Evolutionary conservation across 2,888 invertebrate species (phyloP).

Genomic region (Latrodectus hesperus): DNA sequence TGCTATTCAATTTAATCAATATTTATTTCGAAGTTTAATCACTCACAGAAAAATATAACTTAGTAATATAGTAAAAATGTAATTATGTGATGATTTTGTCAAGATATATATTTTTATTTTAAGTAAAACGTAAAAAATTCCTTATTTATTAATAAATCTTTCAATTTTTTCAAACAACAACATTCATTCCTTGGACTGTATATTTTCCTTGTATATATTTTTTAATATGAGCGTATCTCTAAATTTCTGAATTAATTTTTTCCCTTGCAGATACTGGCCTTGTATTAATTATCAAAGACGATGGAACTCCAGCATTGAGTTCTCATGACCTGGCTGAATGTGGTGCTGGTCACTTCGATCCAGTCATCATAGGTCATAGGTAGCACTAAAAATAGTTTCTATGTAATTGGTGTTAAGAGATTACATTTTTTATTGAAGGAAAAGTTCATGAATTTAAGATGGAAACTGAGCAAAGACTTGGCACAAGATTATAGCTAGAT

Average conservation of each 20-base stretch:
- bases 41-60: no score
- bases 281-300: conserved; percentile 91
- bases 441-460: not conserved
- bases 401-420: conserved; percentile 25
- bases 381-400: conserved; percentile 52
- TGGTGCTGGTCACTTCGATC: conserved; percentile 63
- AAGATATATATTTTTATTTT: no score
- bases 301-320: conserved; percentile 90
- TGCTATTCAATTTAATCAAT: no score
- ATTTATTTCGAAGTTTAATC: no score
- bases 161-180: no score
- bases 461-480: not conserved
- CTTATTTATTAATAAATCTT: no score
- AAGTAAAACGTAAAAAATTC: no score
- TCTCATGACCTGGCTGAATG: conserved; percentile 79
- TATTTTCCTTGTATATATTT: not conserved
- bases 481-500: not conserved
- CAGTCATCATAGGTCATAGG: conserved; percentile 57
- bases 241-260: conserved; percentile 41
- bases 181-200: no score
- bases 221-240: not conserved
- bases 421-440: conserved; percentile 14
- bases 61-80: no score
- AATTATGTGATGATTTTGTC: no score
- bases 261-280: conserved; percentile 85